Evolutionary conservation across 1,140 invertebrate species (phyloP), one percentile per base, ranked within the genome.

Genomic region (Phortica variegata): DNA sequence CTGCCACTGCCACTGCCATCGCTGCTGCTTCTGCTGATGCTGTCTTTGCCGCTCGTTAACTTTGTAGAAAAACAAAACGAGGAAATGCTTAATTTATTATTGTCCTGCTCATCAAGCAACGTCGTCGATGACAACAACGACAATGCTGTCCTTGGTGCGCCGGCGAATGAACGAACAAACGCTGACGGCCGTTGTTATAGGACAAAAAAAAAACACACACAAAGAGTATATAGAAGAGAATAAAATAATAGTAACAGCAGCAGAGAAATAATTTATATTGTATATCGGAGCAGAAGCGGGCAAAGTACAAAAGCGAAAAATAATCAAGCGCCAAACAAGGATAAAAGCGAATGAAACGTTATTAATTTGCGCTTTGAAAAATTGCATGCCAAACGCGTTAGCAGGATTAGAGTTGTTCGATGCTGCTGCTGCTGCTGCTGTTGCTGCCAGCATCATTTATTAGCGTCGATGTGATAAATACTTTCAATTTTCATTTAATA

Each of bases 341-440:
- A 18, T 49, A 47, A 21, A 40, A 34, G 8, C 26, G 20, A 33
- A 55, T 50, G 60, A 65, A 68, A 57, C 34, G 56, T 66, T 66
- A 66, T 66, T 66, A 66, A 68, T 66, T 66, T 66, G 50, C 63
- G 60, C 54, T 68, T 66, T 66, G 63, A 66, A 69, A 66, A 66
- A 66, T 66, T 66, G 65, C 58, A 52, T 54, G 33, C 7, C 12
- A 6, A 68, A 47, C 61, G 66, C 51, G 60, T 69, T 54, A 62
- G 59, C 55, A 54, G 56, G 48, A 17, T 32, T 31, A 36, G 26
- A 41, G 21, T 21, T 41, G 36, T 47, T 48, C 29, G 51, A 57
- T 52, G 6, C 12, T 29, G 26, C n/a, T n/a, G 26, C 26, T 29
- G 26, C n/a, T 29, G 6, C 26, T 29, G 12, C 12, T 29, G 6